Base-by-base conservation (phyloP, 2,797 vertebrate genomes). In the Smutsia gigantea region DNA sequence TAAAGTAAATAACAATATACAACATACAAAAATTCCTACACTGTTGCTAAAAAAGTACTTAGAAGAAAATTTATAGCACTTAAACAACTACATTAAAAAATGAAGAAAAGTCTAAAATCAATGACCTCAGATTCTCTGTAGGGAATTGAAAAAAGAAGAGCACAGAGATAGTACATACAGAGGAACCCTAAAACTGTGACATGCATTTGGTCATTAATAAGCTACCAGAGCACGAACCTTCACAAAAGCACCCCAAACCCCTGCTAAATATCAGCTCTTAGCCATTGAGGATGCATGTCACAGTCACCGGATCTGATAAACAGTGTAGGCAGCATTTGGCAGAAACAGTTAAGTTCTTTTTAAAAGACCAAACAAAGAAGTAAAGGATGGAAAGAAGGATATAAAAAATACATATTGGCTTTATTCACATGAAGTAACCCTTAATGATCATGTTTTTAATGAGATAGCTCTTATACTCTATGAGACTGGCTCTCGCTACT, bases 351-450 rank as follows among this genome's bases (percentile, higher is more conserved):
- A 75, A 84, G 59, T 37, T 51, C 46, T 88, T 75, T 92, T 55
- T 23, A 39, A 81, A 64, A 88, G 81, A 82, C 27, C 61, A 59
- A 81, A 82, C 49, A 87, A 95, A 90, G 92, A 88, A 46, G 92
- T 75, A 61, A 74, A 92, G 55, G 88, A 53, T 17, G 59, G 97
- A 97, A 97, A 93, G 75, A 82, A 86, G 39, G 90, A 72, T 11
- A 37, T 79, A 95, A 84, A 55, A 93, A 29, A 68, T 49, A 49
- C 53, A 87, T 15, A 31, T 25, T 68, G 39, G 29, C 55, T 83
- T 68, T 83, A 46, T 21, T 88, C 89, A 91, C n/a, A 95, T 69
- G 75, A 95, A 87, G 64, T 42, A 82, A 94, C n/a, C 68, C 7
- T 75, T 21, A 25, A 59, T 11, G 34, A 82, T 53, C 59, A 84